Base-by-base conservation (phyloP, 2,113 vertebrate species). In the Hypocryptadius cinnamomeus region DNA sequence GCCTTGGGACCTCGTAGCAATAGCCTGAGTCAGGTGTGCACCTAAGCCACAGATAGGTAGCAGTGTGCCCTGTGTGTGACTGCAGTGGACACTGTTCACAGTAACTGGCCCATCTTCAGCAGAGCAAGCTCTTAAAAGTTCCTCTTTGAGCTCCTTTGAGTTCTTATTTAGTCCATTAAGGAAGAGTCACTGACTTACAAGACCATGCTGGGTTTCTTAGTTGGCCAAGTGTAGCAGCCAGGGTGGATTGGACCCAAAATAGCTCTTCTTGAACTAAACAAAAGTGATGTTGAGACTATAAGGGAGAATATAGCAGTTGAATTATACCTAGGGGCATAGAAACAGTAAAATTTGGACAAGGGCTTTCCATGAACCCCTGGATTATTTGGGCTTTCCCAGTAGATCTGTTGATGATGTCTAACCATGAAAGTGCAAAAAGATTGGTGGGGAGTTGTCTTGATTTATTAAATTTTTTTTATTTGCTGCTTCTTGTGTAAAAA, bases 11-110 rank as follows among this genome's bases (percentile, higher is more conserved):
- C 54, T 31, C 0, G 1, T 14, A 53, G 73, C 1, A 1, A 5
- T 18, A 27, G 27, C 19, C 45, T 33, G 20, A 57, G 17, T 25
- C 2, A 4, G 84, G 56, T 27, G 30, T 10, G 48, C 11, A 6
- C 25, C 78, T 17, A 2, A 28, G 33, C n/a, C 9, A 3, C 2
- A 4, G 24, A 5, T 6, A 40, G 60, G 44, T 13, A 50, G 21
- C 37, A 42, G 0, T 10, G 1, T 28, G 51, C 24, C 47, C 20
- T 65, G 42, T 13, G 1, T 0, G 1, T 0, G 0, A 42, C 37
- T 54, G 17, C 14, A 13, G 12, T 25, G 68, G 64, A 15, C 15
- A 6, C 19, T 33, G 48, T 13, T 13, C 15, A 3, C 40, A 3
- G 48, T 23, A 57, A 56, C 48, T 78, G 40, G 13, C 7, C 31